Conservation (phyloP, 2,113 vertebrate species). For the Rhynchomys soricoides region DNA sequence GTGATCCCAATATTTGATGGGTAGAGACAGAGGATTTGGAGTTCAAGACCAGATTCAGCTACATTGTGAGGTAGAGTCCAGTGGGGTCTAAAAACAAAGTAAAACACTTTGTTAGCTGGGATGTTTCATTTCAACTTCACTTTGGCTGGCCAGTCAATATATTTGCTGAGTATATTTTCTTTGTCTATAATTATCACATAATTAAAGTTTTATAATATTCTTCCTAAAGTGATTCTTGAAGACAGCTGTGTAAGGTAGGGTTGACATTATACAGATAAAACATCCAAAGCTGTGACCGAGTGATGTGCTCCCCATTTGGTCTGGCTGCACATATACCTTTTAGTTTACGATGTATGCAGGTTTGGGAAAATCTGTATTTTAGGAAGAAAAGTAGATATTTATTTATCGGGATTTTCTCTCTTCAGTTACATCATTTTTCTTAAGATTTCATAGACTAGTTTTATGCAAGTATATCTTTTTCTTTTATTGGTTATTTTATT, state of each 20-base stretch:
- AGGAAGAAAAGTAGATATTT: neutral
- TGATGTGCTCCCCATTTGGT: neutral
- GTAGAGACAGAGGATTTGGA: neutral
- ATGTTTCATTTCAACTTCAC: neutral
- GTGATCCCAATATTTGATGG: neutral
- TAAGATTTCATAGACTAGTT: constrained; percentile 7
- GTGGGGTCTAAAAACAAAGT: neutral
- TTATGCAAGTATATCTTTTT: neutral
- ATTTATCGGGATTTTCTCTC: neutral
- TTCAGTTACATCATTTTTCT: constrained; percentile 15
- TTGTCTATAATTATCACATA: constrained; percentile 27
- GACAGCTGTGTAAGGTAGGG: neutral
- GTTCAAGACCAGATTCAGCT: neutral
- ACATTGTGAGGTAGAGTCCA: neutral
- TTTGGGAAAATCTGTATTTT: constrained; percentile 17
- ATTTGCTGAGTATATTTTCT: constrained; percentile 8
- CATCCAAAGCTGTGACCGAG: neutral
- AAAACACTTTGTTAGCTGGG: constrained; percentile 10
- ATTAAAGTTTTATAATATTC: neutral
- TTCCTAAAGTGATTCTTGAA: neutral
- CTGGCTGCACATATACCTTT: neutral
- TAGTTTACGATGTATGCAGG: neutral
- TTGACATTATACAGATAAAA: constrained; percentile 8
- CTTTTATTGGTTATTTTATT: too few species aligned
- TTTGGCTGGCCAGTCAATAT: neutral